Conservation (phyloP, 2,113 vertebrate genomes). For the Ibidorhyncha struthersii region DNA sequence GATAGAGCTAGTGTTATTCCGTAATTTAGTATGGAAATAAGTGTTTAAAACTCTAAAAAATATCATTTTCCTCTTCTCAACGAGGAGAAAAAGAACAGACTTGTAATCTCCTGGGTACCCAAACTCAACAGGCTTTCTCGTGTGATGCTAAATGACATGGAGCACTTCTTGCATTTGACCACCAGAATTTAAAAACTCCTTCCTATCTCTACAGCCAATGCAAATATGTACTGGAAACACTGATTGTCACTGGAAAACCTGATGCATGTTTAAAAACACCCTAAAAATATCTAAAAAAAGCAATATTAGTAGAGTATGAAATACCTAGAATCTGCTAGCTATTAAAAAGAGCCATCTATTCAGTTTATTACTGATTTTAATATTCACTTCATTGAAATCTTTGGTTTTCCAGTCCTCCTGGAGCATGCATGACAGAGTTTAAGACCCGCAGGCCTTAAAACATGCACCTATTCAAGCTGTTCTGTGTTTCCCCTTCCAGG, state of each 20-base stretch:
- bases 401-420: background rate
- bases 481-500: background rate
- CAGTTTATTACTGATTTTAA: background rate
- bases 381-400: rapidly evolving
- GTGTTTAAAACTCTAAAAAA: background rate
- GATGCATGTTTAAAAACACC: background rate
- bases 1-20: background rate
- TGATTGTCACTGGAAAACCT: background rate
- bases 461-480: rapidly evolving
- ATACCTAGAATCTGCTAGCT: background rate
- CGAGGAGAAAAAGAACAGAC: background rate
- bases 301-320: background rate
- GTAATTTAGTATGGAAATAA: background rate
- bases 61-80: background rate
- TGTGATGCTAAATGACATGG: background rate
- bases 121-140: background rate
- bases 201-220: background rate
- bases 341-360: background rate
- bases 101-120: background rate
- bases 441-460: background rate
- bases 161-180: background rate
- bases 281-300: rapidly evolving
- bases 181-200: background rate
- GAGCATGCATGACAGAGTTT: background rate
- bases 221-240: background rate